A percentile compares a stretch with the other conserved stretches of the same genome.
These are phyloP conservation scores for Philopotamus ludificatus DNA, from an alignment of 1,140 invertebrate species.

Conservation along the genomic window DNA sequence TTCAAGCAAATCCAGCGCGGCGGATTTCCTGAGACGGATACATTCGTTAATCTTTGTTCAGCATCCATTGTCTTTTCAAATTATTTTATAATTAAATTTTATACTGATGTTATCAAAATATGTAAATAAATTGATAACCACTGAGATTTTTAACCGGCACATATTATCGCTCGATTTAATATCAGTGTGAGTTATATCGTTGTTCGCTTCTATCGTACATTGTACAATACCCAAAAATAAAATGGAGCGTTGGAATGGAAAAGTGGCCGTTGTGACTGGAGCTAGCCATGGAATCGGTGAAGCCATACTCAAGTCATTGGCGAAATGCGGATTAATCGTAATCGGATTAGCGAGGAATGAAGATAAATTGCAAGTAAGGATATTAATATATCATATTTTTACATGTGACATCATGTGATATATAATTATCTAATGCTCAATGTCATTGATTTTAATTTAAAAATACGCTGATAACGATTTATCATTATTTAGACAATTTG, in stretches of 20 bases:
- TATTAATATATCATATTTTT: neutral
- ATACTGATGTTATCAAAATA: too few species aligned
- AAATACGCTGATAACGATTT: neutral
- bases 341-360: slow-evolving; percentile 68
- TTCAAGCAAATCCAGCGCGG: too few species aligned
- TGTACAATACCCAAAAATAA: too few species aligned
- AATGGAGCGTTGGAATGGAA: slow-evolving; percentile 68
- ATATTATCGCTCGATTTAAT: too few species aligned
- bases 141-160: too few species aligned
- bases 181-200: too few species aligned
- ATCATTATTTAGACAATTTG: neutral
- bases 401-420: neutral
- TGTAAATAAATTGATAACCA: too few species aligned
- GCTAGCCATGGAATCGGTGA: slow-evolving; percentile 71
- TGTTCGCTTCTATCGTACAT: too few species aligned
- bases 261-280: slow-evolving; percentile 70
- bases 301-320: slow-evolving; percentile 57
- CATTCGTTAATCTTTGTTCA: too few species aligned
- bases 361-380: slow-evolving; percentile 57
- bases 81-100: too few species aligned
- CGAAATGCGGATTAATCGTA: slow-evolving; percentile 63
- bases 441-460: neutral
- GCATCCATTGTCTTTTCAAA: too few species aligned
- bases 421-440: neutral
- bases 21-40: too few species aligned